Evolutionary conservation across 2,888 invertebrate species (phyloP), one percentile per base, ranked within the genome.

Genomic region (Meteorus colon): DNA sequence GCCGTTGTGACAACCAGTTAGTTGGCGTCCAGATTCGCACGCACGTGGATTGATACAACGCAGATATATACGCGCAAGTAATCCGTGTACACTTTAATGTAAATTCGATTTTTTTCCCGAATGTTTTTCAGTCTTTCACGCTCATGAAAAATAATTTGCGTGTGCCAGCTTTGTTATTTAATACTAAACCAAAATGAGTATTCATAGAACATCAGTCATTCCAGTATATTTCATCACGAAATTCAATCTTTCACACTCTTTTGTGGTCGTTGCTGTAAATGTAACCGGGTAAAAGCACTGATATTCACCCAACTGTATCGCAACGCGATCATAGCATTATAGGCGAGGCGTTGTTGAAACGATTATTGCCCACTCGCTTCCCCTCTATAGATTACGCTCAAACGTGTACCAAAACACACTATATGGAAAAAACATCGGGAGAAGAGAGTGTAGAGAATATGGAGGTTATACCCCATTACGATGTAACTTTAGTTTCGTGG

Each of bases 341-440:
- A 88, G 86, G 83, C 89, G 85, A 84, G 83, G 86, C 88, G 86
- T 85, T 84, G 86, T 84, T 89, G 86, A 88, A 88, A 88, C 89
- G 89, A 89, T 89, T 88, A 88, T 84, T 84, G 86, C 74, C 72
- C 77, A 74, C 73, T 73, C 65, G 12, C 31, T 14, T 37, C 51
- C 68, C 68, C n/a, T 48, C n/a, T 41, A 19, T 27, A 51, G 41
- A 37, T 68, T 34, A 65, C 31, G 51, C 51, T 63, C 6, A 31
- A 62, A 45, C 62, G 37, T 60, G 51, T 60, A 55, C 68, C 74
- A 48, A 73, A 69, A 70, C 75, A 65, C 65, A 70, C 59, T 70
- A 31, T 70, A 65, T 19, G 41, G 37, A 69, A 48, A 75, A 75
- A 75, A 45, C 51, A 19, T 27, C n/a, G 19, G 65, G 68, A 10